Conservation (phyloP, 2,888 invertebrate species). For the Lasioglossum pauxillum region DNA sequence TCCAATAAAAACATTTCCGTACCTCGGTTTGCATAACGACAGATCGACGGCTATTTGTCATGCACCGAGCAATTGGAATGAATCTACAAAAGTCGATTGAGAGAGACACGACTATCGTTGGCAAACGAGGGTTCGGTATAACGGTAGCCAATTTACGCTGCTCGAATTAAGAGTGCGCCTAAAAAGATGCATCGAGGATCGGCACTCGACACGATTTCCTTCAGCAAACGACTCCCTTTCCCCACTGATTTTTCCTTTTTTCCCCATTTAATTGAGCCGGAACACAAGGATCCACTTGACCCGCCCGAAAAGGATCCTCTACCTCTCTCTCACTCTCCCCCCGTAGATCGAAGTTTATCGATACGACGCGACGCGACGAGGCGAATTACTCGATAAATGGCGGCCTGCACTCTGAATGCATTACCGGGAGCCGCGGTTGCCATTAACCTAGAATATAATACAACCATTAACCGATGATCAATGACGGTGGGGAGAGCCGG, state of each 20-base stretch:
- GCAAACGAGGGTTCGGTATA: conserved; percentile 6
- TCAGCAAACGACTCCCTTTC: background rate
- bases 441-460: conserved; percentile 63
- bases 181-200: conserved; percentile 1
- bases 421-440: conserved; percentile 51
- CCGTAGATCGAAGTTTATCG: background rate
- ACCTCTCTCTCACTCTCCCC: background rate
- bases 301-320: conserved; percentile 16
- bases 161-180: conserved; percentile 11
- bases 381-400: conserved; percentile 36
- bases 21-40: background rate
- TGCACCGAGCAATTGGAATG: background rate
- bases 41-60: background rate
- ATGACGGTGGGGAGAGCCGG: conserved; percentile 33
- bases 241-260: background rate
- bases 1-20: background rate
- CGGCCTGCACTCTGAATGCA: conserved; percentile 51
- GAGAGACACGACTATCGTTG: background rate
- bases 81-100: background rate
- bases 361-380: background rate
- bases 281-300: conserved; percentile 8
- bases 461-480: conserved; percentile 52
- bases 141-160: conserved; percentile 6
- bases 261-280: background rate
- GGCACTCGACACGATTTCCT: conserved; percentile 45